Percentiles rank a stretch among this genome's conserved stretches.
Evolutionary conservation across 1,140 invertebrate species (phyloP).

Genomic region (Zeugodacus cucurbitae): DNA sequence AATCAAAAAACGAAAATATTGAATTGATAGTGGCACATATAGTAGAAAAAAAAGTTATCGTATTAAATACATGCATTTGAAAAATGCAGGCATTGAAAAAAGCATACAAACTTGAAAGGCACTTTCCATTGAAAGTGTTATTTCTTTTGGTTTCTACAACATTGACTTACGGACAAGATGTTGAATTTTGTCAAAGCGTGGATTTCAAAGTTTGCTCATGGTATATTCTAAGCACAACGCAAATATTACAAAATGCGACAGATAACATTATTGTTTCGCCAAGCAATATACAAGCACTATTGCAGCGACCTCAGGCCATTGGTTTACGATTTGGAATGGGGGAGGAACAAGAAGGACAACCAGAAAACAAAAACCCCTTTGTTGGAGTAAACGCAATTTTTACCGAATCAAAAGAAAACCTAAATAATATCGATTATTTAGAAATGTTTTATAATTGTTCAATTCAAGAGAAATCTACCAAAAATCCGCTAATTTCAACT

Average conservation of each 20-base stretch:
- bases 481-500: not conserved
- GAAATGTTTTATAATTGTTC: not conserved
- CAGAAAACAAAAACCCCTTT: too few species aligned
- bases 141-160: conserved; percentile 54
- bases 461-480: not conserved
- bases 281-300: not conserved
- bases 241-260: not conserved
- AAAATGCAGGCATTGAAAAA: conserved; percentile 75
- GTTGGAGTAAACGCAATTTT: not conserved
- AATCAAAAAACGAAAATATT: too few species aligned
- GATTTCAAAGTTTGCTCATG: not conserved
- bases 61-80: conserved; percentile 29
- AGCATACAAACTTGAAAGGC: conserved; percentile 57
- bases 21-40: too few species aligned
- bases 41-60: too few species aligned
- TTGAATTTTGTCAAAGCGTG: not conserved
- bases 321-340: not conserved
- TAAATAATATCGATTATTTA: not conserved
- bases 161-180: not conserved
- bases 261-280: not conserved
- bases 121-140: conserved; percentile 53
- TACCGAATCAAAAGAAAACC: not conserved
- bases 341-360: not conserved
- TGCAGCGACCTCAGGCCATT: not conserved
- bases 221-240: not conserved